Conservation (phyloP, 2,113 vertebrate species). For the Cynoglossus semilaevis region DNA sequence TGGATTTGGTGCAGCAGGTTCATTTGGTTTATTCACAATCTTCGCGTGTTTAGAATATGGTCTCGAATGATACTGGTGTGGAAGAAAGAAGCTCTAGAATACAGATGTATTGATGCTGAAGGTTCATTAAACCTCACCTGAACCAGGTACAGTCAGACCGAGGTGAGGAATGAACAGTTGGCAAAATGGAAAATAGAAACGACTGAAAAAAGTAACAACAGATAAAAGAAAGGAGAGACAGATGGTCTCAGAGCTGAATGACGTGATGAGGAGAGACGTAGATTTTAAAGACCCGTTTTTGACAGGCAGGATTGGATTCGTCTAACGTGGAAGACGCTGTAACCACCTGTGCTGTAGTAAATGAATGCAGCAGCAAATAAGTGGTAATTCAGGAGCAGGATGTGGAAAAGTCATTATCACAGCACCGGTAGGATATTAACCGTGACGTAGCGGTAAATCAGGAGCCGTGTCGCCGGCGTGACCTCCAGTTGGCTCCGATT, state of each 20-base stretch:
- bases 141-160: no score
- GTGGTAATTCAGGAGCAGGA: constrained; percentile 39
- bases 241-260: neutral
- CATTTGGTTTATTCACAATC: no score
- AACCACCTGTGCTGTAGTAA: constrained; percentile 47
- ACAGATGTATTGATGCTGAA: no score
- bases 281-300: constrained; percentile 5
- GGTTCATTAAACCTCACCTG: no score
- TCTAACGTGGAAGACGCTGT: constrained; percentile 4
- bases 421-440: constrained; percentile 49
- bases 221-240: neutral
- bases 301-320: constrained; percentile 34
- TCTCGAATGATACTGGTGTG: no score
- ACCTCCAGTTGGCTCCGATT: constrained; percentile 46
- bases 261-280: constrained; percentile 15
- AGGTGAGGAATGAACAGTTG: neutral
- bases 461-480: constrained; percentile 11
- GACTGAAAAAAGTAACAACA: neutral
- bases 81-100: no score
- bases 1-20: no score
- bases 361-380: constrained; percentile 22
- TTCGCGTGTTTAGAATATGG: no score
- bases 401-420: constrained; percentile 52
- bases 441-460: constrained; percentile 44
- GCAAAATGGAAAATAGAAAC: neutral